Evolutionary conservation across 2,888 invertebrate genomes (phyloP), one percentile per base, ranked within the genome.

Genomic region (Epinotia brunnichana): DNA sequence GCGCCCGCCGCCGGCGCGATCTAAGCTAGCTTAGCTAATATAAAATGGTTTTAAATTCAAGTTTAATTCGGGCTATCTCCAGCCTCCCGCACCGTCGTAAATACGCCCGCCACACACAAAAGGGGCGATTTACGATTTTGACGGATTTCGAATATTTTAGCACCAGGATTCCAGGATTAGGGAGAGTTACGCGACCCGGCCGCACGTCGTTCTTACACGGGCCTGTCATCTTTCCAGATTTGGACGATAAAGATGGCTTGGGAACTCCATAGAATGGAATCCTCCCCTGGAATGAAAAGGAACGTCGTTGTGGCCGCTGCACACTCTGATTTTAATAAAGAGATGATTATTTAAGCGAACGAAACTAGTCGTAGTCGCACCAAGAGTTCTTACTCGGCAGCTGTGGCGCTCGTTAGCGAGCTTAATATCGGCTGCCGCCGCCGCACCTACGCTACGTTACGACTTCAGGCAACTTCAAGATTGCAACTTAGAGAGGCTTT

Each of bases 21-120:
- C 93, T 93, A 92, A 92, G 90, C 91, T 90, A 90, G 93, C 93
- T 92, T 91, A 92, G 91, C 92, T 93, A 93, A 93, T 93, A 93
- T 93, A 93, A 93, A 93, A 93, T 92, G 93, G 93, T 92, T 93
- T 93, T 92, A 93, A 93, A 92, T 92, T 92, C 91, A 91, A 92
- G 90, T 92, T 92, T 92, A 92, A 92, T 92, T 92, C 90, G 86
- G 89, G 89, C 90, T 92, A 91, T 92, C 92, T 91, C 85, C 88
- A 85, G 87, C 90, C 88, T 87, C 80, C 85, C 81, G 83, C 80
- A 59, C 70, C 83, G 83, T 85, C 89, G 88, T 90, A 90, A 89
- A 89, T 90, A 87, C 85, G 82, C 83, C 83, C 84, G 85, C 86
- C 83, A 84, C 87, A 86, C 86, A 90, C 89, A 91, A 90, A 48